Evolutionary conservation across 2,797 vertebrate species (phyloP).

Genomic region (Staurois parvus): DNA sequence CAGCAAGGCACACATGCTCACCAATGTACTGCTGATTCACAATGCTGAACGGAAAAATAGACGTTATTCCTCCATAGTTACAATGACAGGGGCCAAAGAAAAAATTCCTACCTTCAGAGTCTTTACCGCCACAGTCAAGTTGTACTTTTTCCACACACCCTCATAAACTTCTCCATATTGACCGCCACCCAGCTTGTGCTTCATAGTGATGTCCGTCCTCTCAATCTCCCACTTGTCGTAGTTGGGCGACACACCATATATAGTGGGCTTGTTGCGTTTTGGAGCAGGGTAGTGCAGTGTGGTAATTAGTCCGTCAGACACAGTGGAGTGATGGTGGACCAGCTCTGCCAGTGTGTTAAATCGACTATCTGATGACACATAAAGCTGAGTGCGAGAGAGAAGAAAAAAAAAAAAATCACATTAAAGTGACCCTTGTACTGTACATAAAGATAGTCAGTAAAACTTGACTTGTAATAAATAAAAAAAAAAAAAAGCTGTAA

Average conservation of each 20-base stretch:
- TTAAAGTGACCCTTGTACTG: no score
- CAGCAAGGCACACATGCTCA: no score
- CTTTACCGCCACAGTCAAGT: constrained; percentile 95
- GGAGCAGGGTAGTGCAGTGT: constrained; percentile 96
- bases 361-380: constrained; percentile 96
- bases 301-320: constrained; percentile 95
- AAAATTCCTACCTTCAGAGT: constrained; percentile 87
- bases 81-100: background rate
- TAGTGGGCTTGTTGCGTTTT: constrained; percentile 98
- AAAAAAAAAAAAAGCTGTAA: no score
- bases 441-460: no score
- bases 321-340: constrained; percentile 97
- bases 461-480: no score
- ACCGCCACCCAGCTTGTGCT: constrained; percentile 96
- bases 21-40: no score
- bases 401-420: background rate
- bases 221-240: constrained; percentile 99
- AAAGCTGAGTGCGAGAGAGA: constrained; percentile 81
- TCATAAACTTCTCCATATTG: constrained; percentile 99
- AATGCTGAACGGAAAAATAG: no score
- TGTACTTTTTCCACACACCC: constrained; percentile 98
- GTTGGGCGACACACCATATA: constrained; percentile 96
- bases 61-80: background rate
- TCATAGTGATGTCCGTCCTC: constrained; percentile 98
- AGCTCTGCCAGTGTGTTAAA: constrained; percentile 96